These are phyloP conservation scores for Tychaedon coryphoeus DNA, from an alignment of 2,113 vertebrate species.

Conservation along the genomic window DNA sequence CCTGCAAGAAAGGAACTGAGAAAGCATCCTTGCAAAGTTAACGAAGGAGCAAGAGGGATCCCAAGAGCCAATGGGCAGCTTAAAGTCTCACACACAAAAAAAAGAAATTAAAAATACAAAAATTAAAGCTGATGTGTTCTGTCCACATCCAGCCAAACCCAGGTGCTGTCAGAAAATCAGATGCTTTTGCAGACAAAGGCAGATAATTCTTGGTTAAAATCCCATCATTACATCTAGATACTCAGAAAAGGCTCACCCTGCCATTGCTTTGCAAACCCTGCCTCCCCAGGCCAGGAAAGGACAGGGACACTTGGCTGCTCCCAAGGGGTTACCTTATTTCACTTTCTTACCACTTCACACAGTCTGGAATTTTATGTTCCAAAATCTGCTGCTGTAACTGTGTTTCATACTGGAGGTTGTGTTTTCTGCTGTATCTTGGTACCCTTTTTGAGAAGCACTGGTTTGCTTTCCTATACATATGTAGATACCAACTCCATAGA, in stretches of 20 bases:
- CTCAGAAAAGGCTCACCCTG: not conserved
- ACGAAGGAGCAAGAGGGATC: not conserved
- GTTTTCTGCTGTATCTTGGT: constrained; percentile 73
- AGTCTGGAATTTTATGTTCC: constrained; percentile 45
- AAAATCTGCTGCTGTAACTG: constrained; percentile 65
- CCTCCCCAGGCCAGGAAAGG: not conserved
- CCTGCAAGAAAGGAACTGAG: not conserved
- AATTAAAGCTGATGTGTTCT: not conserved
- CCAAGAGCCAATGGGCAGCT: not conserved
- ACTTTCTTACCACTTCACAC: constrained; percentile 60
- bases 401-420: constrained; percentile 42
- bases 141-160: not conserved
- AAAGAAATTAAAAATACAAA: not conserved
- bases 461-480: constrained; percentile 24
- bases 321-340: not conserved
- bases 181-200: constrained; percentile 7
- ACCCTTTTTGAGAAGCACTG: constrained; percentile 66
- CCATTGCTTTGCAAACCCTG: not conserved
- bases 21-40: not conserved
- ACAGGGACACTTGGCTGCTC: not conserved
- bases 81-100: not conserved
- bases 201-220: not conserved
- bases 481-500: not conserved
- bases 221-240: rapidly evolving
- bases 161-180: constrained; percentile 41